A percentile compares a stretch with the other conserved stretches of the same genome.
Evolutionary conservation across 1,140 invertebrate genomes (phyloP).

Genomic region (Drosophila mayri): DNA sequence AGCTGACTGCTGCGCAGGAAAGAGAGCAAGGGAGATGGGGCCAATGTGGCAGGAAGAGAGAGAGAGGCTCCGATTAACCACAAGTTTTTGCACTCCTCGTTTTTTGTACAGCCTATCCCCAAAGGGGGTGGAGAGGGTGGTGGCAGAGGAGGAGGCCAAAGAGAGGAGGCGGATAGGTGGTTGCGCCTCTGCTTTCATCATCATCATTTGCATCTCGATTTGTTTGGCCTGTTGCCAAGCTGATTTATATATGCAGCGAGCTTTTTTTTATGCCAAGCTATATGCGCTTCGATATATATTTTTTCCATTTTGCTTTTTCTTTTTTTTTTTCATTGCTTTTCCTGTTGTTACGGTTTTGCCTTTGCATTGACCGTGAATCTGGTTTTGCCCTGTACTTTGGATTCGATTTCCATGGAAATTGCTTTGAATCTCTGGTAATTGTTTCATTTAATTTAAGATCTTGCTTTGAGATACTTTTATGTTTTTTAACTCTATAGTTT

Average conservation of each 20-base stretch:
- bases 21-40: conserved; percentile 11
- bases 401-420: conserved; percentile 53
- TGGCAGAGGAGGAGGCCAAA: not conserved
- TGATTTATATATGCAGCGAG: conserved; percentile 30
- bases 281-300: conserved; percentile 7
- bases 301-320: not conserved
- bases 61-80: conserved; percentile 54
- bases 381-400: conserved; percentile 27
- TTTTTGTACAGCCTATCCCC: conserved; percentile 71
- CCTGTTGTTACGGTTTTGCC: conserved; percentile 48
- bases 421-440: conserved; percentile 46
- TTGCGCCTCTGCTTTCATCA: conserved; percentile 33
- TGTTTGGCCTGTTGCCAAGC: conserved; percentile 74
- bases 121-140: not conserved
- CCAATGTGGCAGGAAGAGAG: conserved; percentile 5
- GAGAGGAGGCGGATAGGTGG: conserved; percentile 2
- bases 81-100: conserved; percentile 57
- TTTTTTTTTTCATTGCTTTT: conserved; percentile 6
- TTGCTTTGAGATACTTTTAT: not conserved
- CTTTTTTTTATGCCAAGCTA: conserved; percentile 11
- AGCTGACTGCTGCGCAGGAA: conserved; percentile 64
- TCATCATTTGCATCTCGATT: conserved; percentile 64
- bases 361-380: conserved; percentile 79
- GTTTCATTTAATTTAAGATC: conserved; percentile 52
- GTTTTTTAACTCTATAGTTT: not conserved